A percentile compares a stretch with the other conserved stretches of the same genome.
These are phyloP conservation scores for Diarsia brunnea DNA, from an alignment of 2,888 invertebrate species.

Conservation along the genomic window DNA sequence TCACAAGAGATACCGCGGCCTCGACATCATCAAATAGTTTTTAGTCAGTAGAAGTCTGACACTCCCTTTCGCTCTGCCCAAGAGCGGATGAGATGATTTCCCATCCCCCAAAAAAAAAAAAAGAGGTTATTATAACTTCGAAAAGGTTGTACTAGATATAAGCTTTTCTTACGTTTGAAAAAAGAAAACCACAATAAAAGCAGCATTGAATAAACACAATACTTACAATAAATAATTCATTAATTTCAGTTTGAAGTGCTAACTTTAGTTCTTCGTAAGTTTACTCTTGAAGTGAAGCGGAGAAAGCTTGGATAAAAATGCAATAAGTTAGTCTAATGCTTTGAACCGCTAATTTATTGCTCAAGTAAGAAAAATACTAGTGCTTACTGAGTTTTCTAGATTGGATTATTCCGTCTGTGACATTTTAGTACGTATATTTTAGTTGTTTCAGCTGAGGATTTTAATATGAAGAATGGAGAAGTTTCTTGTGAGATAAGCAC, in stretches of 20 bases:
- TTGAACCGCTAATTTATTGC: conserved; percentile 52
- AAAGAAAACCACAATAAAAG: conserved; percentile 8
- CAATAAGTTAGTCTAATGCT: conserved; percentile 62
- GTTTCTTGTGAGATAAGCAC: background rate
- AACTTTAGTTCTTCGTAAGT: conserved; percentile 47
- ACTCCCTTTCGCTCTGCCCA: no score
- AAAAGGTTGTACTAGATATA: no score
- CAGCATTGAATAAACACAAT: conserved; percentile 25
- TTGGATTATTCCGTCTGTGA: conserved; percentile 19
- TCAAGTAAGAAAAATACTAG: conserved; percentile 46
- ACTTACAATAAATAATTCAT: conserved; percentile 48
- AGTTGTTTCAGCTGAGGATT: background rate
- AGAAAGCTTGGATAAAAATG: conserved; percentile 58
- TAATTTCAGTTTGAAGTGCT: conserved; percentile 48
- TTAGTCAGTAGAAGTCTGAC: no score
- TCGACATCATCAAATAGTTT: no score
- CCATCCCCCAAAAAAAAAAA: no score
- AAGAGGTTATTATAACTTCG: no score
- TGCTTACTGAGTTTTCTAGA: conserved; percentile 20
- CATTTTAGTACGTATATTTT: conserved; percentile 5
- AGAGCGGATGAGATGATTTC: no score
- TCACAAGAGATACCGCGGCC: no score
- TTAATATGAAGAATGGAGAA: background rate
- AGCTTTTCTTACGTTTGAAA: background rate
- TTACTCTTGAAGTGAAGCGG: conserved; percentile 37